Conservation (phyloP, 2,888 invertebrate genomes). For the Cloeon dipterum region DNA sequence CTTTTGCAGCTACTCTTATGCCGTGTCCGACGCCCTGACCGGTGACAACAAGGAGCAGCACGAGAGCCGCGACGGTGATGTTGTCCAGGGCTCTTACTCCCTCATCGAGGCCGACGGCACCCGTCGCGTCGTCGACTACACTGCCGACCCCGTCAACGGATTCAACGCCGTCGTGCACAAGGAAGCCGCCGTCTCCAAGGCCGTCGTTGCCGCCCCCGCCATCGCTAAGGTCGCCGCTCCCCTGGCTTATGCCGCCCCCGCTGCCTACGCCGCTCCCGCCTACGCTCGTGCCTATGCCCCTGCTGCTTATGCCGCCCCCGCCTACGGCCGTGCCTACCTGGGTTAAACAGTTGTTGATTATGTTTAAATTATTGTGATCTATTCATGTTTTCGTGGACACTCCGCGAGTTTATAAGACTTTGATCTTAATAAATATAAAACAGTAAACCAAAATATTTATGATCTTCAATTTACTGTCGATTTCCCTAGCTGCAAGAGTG, state of each 20-base stretch:
- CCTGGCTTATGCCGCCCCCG: not conserved
- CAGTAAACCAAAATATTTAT: too few species aligned
- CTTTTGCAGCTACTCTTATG: conserved; percentile 4
- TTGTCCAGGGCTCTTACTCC: conserved; percentile 5
- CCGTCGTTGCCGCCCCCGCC: conserved; percentile 3
- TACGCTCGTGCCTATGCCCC: too few species aligned
- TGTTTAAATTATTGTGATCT: too few species aligned
- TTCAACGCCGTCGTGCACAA: conserved; percentile 6
- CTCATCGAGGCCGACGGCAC: conserved; percentile 5
- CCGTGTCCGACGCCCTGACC: conserved; percentile 5
- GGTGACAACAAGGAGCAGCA: conserved; percentile 6
- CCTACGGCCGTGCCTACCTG: conserved; percentile 2
- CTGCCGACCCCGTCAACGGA: conserved; percentile 6
- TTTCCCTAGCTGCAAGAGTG: too few species aligned
- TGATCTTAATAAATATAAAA: too few species aligned
- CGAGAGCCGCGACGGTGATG: conserved; percentile 5
- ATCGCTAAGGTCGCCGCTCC: not conserved
- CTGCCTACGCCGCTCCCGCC: conserved; percentile 2
- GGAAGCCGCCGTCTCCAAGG: conserved; percentile 4
- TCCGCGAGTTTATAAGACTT: too few species aligned
- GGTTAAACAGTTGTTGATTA: too few species aligned
- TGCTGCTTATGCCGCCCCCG: conserved; percentile 3
- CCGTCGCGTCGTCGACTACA: conserved; percentile 6
- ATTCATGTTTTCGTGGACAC: too few species aligned
- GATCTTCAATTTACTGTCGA: too few species aligned